A percentile compares a stretch with the other conserved stretches of the same genome.
phyloP scores from a whole-genome alignment of 1,140 invertebrate species.

The Brachionus plicatilis region DNA sequence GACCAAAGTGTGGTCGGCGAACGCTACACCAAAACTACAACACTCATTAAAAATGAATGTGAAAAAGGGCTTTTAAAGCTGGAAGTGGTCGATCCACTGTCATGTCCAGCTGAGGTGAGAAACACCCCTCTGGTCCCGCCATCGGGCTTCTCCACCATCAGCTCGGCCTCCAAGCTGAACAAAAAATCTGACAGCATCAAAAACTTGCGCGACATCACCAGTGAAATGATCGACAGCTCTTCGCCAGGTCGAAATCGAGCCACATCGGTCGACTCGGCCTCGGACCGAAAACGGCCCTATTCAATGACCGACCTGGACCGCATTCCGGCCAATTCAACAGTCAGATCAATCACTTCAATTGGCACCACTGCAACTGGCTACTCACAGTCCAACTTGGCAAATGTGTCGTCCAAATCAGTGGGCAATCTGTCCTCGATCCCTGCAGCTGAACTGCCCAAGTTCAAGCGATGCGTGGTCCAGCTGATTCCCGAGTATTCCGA shows the following conservation, averaged over 20 bases:
- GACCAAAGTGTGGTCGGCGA: constrained; percentile 27
- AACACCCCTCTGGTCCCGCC: not conserved
- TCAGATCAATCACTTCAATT: constrained; percentile 23
- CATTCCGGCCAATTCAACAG: not conserved
- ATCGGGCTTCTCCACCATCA: constrained; percentile 11
- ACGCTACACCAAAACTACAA: not conserved
- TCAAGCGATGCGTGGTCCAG: constrained; percentile 29
- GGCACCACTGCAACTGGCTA: constrained; percentile 20
- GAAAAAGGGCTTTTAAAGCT: constrained; percentile 28
- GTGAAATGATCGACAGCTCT: not conserved
- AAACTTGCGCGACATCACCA: not conserved
- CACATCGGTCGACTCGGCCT: not conserved
- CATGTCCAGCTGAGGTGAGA: not conserved
- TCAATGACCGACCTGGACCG: constrained; percentile 35
- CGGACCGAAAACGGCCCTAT: constrained; percentile 13
- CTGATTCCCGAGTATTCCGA: not conserved
- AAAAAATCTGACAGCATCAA: constrained; percentile 8
- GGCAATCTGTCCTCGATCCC: not conserved
- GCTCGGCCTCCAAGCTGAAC: not conserved
- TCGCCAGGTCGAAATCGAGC: not conserved
- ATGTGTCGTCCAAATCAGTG: constrained; percentile 30
- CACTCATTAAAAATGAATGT: constrained; percentile 24
- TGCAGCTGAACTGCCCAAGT: not conserved
- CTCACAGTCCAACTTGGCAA: constrained; percentile 17
- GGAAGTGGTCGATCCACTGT: constrained; percentile 13